These are phyloP conservation scores for Halictus rubicundus DNA, from an alignment of 1,140 invertebrate species.

Conservation along the genomic window DNA sequence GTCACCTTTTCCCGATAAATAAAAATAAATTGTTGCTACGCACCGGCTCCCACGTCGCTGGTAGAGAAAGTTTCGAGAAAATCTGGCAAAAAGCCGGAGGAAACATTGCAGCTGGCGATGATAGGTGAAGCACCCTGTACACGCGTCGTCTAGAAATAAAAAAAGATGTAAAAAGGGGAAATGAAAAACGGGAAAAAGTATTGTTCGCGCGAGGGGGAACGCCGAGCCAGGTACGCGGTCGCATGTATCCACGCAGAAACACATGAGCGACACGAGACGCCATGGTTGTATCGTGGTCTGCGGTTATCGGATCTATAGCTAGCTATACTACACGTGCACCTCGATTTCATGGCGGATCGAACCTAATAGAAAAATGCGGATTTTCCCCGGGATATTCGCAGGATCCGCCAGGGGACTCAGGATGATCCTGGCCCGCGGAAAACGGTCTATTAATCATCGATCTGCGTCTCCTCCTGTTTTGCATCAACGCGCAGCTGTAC, in stretches of 20 bases:
- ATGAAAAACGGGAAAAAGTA: background rate
- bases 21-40: too few relatives aligned
- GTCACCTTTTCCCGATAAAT: too few relatives aligned
- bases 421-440: constrained; percentile 21
- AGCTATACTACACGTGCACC: background rate
- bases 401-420: constrained; percentile 46
- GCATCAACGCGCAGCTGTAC: too few relatives aligned
- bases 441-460: constrained; percentile 21
- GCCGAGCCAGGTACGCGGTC: background rate
- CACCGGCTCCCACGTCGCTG: too few relatives aligned
- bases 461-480: too few relatives aligned
- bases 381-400: constrained; percentile 51
- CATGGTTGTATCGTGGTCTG: constrained; percentile 51
- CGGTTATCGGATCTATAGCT: constrained; percentile 47
- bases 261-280: constrained; percentile 23
- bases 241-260: background rate
- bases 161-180: background rate
- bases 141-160: too few relatives aligned
- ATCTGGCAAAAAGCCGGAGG: too few relatives aligned
- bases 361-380: constrained; percentile 48
- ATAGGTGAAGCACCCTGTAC: too few relatives aligned
- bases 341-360: constrained; percentile 51
- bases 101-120: too few relatives aligned
- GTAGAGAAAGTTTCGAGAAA: too few relatives aligned
- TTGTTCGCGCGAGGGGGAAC: background rate